Evolutionary conservation across 2,113 vertebrate species (phyloP), one percentile per base, ranked within the genome.

Genomic region (Tachysurus vachellii): DNA sequence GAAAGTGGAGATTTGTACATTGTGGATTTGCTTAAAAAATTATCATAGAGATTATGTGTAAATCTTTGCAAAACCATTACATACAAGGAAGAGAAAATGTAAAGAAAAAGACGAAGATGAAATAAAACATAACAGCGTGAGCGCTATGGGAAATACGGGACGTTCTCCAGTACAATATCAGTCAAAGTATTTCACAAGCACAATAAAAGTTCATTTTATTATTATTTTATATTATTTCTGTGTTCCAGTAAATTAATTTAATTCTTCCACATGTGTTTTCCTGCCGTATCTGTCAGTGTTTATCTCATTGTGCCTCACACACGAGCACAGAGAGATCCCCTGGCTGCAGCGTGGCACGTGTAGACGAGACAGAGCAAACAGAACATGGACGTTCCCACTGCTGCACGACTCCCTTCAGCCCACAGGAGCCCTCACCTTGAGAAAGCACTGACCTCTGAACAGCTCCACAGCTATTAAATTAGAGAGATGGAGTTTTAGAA

Each of bases 401-500:
- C 54, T 62, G 71, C 87, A 88, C 88, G 28, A 88, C 88, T 84
- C 89, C 86, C 89, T 90, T 86, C 89, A 85, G 91, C 88, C 77
- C 90, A 88, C 91, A 89, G 26, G 86, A 85, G 85, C 90, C 90
- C 89, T 95, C 93, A 95, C 94, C 94, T 95, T 95, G 93, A 95
- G 90, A 92, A 95, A 92, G 88, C 93, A 93, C 93, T 95, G 95
- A 95, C 93, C 94, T 93, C 91, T 86, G 91, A 86, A 82, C 88
- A 89, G 88, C 83, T 84, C 83, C 70, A 85, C 31, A 80, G 80
- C 86, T 89, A 88, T 88, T 88, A 80, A 91, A 91, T 88, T 92
- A 93, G 88, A 89, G 90, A 92, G 89, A 92, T 92, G 82, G 73
- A 4, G 85, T 91, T 89, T 90, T 68, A 89, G 91, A 91, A 92